Percentiles rank a stretch among this genome's conserved stretches.
Conservation (phyloP, 2,888 invertebrate species). For the Clostera curtula region DNA sequence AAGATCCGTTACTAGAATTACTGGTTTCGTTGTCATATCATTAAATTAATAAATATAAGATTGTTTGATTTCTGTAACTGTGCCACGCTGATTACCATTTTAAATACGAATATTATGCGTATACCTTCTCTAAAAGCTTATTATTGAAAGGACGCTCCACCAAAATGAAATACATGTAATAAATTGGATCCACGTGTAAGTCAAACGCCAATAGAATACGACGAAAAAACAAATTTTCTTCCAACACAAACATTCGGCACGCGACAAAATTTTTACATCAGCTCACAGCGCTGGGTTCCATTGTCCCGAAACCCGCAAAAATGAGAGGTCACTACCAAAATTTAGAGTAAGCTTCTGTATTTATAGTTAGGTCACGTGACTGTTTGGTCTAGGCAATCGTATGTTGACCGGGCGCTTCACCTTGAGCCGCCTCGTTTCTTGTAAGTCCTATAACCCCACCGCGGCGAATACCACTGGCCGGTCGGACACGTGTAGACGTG, state of each 20-base stretch:
- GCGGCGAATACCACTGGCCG: conserved; percentile 29
- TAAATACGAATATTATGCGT: too few relatives aligned
- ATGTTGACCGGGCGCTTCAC: conserved; percentile 69
- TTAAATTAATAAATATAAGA: too few relatives aligned
- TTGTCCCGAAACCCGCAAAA: conserved; percentile 29
- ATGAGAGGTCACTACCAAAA: conserved; percentile 34
- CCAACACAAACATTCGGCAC: conserved; percentile 1
- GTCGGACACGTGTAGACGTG: conserved; percentile 30
- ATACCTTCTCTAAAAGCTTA: too few relatives aligned
- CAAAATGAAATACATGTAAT: too few relatives aligned
- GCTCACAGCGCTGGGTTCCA: conserved; percentile 16
- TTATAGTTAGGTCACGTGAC: conserved; percentile 54
- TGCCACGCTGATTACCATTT: too few relatives aligned
- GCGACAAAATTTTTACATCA: neutral
- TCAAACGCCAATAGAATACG: too few relatives aligned
- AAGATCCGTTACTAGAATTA: too few relatives aligned
- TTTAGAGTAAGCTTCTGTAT: conserved; percentile 33
- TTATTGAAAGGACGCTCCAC: too few relatives aligned
- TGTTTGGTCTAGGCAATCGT: conserved; percentile 67
- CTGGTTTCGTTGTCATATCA: too few relatives aligned
- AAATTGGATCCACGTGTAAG: too few relatives aligned
- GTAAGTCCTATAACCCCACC: conserved; percentile 53
- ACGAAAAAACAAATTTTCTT: neutral
- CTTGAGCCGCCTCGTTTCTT: conserved; percentile 63
- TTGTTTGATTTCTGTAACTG: too few relatives aligned